Base-by-base conservation (phyloP, 1,140 invertebrate species). In the Arion vulgaris region DNA sequence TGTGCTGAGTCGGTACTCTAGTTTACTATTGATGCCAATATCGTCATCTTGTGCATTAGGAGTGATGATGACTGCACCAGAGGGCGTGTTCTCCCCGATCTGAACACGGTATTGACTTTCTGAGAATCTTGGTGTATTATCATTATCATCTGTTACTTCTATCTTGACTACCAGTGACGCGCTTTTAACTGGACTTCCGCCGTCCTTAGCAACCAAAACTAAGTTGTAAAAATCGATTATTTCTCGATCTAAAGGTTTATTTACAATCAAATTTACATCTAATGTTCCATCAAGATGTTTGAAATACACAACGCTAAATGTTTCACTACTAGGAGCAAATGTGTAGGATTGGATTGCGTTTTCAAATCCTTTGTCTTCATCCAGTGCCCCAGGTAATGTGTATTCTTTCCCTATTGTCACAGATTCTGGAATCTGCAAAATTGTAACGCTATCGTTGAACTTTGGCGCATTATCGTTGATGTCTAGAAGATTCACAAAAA, bases 21-120 rank as follows among this genome's bases (percentile, higher is more conserved):
- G 96, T 92, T 97, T 95, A 0, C 97, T 96, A 92, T 98, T 99
- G 28, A 97, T 95, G 28, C 97, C 97, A 87, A 96, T 97, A 93
- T 99, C 98, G 0, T 96, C 95, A 92, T 99, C 98, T 34, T 95
- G 96, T 0, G 98, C 98, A 72, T 96, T 96, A 71, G 98, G 96
- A 96, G 97, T 94, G 0, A 89, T 96, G 96, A 39, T 97, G 96
- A 89, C 98, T 7, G 82, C 98, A 97, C 1, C 87, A 1, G 97
- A 96, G 88, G 69, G 74, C 11, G 84, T 81, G 32, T 86, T 84
- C 78, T 91, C 89, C 26, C 89, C 85, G 86, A 99, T 98, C 89
- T 98, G 97, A 0, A 98, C 95, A 90, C 96, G 94, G 94, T 99
- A 96, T 66, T 95, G 79, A 0, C 49, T 32, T 66, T 86, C 75